Base-by-base conservation (phyloP, 1,140 invertebrate species). In the Drosophila athabasca region DNA sequence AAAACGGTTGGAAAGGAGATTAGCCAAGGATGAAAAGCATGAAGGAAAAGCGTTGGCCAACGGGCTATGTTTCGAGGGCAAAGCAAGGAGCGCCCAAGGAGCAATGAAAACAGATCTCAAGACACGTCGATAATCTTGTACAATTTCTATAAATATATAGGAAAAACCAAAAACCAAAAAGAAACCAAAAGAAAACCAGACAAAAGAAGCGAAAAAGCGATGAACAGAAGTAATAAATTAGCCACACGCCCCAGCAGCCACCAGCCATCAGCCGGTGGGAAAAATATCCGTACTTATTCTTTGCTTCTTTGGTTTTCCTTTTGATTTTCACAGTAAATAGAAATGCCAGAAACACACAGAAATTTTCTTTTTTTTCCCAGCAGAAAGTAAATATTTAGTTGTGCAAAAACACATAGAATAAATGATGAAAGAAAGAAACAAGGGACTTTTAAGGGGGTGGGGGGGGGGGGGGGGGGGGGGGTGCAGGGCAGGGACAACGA, bases 211-310 rank as follows among this genome's bases (percentile, higher is more conserved):
- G 1, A 35, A 43, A 41, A 62, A 50, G 57, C 66, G 22, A 19
- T 24, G 13, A 26, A 26, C 24, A 26, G 64, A 71, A 43, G 62
- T 71, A 77, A 85, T 85, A 85, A 85, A 87, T 85, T 87, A 78
- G 45, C 22, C 64, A 67, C 74, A 77, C 78, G 82, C 45, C 24
- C 48, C 65, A 52, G 22, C 44, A 43, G 15, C 11, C 35, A 13
- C 11, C n/a, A 44, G n/a, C 2, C 24, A 5, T 0, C 24, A 24
- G 24, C 0, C 24, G 24, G 24, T 26, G 24, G 24, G 7, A 59
- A 19, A 41, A 41, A 29, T 35, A 15, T n/a, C 39, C 3, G 9
- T 45, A 11, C 60, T 49, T 67, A 19, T 45, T 59, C 0, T 55
- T 13, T 54, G 15, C 13, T 65, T 11, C 17, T 43, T 9, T 22